A percentile compares a stretch with the other conserved stretches of the same genome.
Conservation (phyloP, 2,888 invertebrate species). For the Exephanes ischioxanthus region DNA sequence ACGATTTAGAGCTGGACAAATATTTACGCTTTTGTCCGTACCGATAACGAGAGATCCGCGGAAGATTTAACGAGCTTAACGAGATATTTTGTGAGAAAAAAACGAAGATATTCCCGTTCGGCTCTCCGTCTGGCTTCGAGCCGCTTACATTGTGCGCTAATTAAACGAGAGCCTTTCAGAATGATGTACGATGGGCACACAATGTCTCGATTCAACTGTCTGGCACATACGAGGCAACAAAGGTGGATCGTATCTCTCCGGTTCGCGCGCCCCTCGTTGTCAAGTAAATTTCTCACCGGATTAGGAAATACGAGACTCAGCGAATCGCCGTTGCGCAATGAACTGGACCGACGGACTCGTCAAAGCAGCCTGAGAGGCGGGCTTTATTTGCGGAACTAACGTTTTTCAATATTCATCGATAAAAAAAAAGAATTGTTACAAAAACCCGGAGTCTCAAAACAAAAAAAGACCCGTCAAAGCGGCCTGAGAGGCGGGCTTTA, state of each 20-base stretch:
- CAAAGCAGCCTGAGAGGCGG: background rate
- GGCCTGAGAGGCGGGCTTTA: background rate
- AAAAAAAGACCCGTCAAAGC: background rate
- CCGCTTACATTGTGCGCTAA: conserved; percentile 22
- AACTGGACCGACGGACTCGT: background rate
- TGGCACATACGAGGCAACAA: background rate
- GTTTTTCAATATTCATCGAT: background rate
- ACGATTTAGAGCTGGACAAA: background rate
- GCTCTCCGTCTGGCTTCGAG: conserved; percentile 3
- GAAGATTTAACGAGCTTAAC: background rate
- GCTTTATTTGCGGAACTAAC: background rate
- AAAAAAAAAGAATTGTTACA: no score
- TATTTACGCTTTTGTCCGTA: conserved; percentile 36
- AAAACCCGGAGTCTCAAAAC: no score
- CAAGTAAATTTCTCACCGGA: conserved; percentile 33
- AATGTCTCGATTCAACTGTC: conserved; percentile 44
- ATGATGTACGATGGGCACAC: conserved; percentile 34
- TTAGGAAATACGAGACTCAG: conserved; percentile 3
- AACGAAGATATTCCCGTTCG: background rate
- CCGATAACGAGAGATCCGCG: conserved; percentile 10
- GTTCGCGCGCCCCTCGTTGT: conserved; percentile 21
- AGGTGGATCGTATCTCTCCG: conserved; percentile 6
- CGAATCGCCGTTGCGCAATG: conserved; percentile 17
- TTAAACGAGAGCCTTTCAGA: conserved; percentile 31
- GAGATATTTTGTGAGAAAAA: background rate